These are phyloP conservation scores for Piprites chloris DNA, from an alignment of 2,113 vertebrate genomes.

Conservation along the genomic window DNA sequence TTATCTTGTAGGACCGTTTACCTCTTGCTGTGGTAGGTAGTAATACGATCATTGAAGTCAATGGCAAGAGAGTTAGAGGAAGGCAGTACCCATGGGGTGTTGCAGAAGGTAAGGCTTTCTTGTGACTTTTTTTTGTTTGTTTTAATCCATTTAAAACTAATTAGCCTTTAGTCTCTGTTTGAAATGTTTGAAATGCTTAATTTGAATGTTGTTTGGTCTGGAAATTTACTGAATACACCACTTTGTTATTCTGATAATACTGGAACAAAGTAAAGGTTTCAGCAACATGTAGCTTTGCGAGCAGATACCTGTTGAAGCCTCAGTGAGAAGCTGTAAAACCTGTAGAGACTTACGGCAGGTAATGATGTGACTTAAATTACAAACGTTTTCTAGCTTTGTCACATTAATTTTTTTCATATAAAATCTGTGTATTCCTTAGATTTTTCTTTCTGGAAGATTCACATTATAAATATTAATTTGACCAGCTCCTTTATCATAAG, in stretches of 20 bases:
- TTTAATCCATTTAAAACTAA: neutral
- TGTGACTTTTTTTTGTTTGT: neutral
- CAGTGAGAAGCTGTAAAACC: neutral
- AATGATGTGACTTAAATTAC: neutral
- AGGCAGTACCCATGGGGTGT: constrained; percentile 98
- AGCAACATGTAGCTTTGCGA: accelerated
- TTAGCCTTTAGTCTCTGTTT: neutral
- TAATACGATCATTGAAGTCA: constrained; percentile 98
- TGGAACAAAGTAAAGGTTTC: neutral
- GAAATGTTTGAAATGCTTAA: neutral
- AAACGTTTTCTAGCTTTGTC: neutral
- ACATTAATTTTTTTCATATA: neutral
- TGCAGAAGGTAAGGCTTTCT: constrained; percentile 87
- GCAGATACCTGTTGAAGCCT: neutral
- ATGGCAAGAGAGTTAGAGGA: constrained; percentile 92
- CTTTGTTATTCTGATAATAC: neutral
- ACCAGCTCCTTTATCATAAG: neutral
- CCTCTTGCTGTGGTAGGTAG: constrained; percentile 97
- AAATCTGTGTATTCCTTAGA: neutral
- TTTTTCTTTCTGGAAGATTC: neutral
- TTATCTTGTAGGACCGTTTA: constrained; percentile 88
- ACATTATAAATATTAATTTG: neutral
- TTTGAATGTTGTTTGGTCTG: neutral
- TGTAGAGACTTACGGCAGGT: neutral
- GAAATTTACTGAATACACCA: neutral